Evolutionary conservation across 2,888 invertebrate species (phyloP), one percentile per base, ranked within the genome.

Genomic region (Protophormia terraenovae): DNA sequence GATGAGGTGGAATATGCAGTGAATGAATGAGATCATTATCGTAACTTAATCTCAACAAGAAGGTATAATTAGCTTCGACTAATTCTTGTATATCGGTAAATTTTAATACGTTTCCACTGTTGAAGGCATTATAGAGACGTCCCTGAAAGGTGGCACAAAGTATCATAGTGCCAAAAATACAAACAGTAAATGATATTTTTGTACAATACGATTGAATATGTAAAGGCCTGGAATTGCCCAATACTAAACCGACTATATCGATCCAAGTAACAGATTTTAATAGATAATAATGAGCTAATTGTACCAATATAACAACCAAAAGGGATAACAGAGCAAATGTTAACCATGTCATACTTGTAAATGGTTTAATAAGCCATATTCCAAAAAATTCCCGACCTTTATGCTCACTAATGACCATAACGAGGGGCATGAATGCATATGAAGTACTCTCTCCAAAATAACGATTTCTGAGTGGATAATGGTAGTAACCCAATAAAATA

Each of bases 401-500:
- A 6, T 19, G 16, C n/a, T 60, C n/a, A 35, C 50, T 76, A 3
- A 75, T 12, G 1, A 83, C 75, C 27, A 81, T 64, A 1, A 86
- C 84, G 0, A 77, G 22, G 4, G 81, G 84, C 50, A 72, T 69
- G 7, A 80, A 45, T 6, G 67, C 27, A 53, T 84, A 86, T 8
- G 78, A 27, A 0, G 4, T 24, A 38, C 73, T 86, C 19, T 53
- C 35, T 0, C 69, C 69, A 27, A 84, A 81, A 19, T 71, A 64
- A 19, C 10, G 55, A 38, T 22, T 47, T n/a, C 80, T 24, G 3
- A 47, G n/a, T 1, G 71, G 14, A 50, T 81, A 69, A 6, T 69
- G 62, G 60, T 69, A 71, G 7, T 84, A 86, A 14, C 86, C 86
- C 73, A 86, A 19, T n/a, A 84, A 8, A 12, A 84, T 22, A 22